Evolutionary conservation across 2,113 vertebrate species (phyloP), one percentile per base, ranked within the genome.

Genomic region (Bombycilla garrulus): DNA sequence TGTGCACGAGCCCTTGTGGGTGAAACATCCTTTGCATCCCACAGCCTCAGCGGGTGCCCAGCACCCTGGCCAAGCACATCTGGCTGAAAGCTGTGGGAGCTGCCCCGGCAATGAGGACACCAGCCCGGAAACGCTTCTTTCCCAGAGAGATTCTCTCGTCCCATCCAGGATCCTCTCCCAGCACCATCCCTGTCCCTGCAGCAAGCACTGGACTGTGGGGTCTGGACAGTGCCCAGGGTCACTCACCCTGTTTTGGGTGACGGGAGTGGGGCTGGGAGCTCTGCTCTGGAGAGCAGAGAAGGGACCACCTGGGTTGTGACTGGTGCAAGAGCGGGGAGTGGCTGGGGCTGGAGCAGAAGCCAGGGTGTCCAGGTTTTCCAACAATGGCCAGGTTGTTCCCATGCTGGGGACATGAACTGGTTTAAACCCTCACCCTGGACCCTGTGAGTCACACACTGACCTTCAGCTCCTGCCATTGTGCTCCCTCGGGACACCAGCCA

Each of bases 21-120:
- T n/a, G 57, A 80, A 76, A n/a, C 15, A 9, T 65, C 78, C 42
- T 92, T 29, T 4, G 2, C 56, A n/a, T n/a, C n/a, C n/a, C n/a
- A 23, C 0, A 0, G 93, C 73, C 73, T 23, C 83, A 45, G 69
- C 0, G 2, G 66, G 64, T 35, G 2, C 57, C 69, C 5, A 0
- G 91, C 66, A 48, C 66, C 51, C 70, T 0, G 2, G 93, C 77
- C 53, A 51, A 51, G 90, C 87, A 95, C 96, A 97, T 96, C 94
- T 96, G 93, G 91, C 79, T 82, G 91, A 95, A 93, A 95, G 95
- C 95, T 95, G 94, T 78, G 78, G 86, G 66, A 92, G 88, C 85
- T 95, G 91, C 91, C 94, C 96, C 8, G 0, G 93, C 78, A n/a
- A 1, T 92, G 95, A 96, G 96, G 94, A 95, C 96, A 97, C 72